phyloP scores from a whole-genome alignment of 2,888 invertebrate genomes.

The Caenorhabditis afra region DNA sequence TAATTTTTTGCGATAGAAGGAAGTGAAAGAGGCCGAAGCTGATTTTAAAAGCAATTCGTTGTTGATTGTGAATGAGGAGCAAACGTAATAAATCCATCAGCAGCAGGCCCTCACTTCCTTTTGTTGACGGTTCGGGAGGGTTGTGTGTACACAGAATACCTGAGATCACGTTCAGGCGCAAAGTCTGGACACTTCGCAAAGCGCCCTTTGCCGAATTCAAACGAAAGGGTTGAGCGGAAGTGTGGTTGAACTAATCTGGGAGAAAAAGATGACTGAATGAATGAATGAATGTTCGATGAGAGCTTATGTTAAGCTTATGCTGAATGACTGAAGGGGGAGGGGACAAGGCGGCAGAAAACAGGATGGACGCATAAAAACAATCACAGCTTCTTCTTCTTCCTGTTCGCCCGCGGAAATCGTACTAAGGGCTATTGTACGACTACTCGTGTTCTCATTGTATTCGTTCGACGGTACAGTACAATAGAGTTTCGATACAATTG shows the following conservation, averaged over 20 bases:
- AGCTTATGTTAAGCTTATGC: slow-evolving; percentile 27
- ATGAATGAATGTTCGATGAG: slow-evolving; percentile 10
- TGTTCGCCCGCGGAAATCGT: slow-evolving; percentile 36
- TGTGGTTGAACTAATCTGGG: slow-evolving; percentile 15
- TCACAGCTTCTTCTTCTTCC: slow-evolving; percentile 39
- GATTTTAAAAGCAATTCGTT: neutral
- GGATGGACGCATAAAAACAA: slow-evolving; percentile 45
- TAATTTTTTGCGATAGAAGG: neutral
- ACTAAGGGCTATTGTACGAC: slow-evolving; percentile 50
- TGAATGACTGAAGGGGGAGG: slow-evolving; percentile 10
- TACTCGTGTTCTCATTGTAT: slow-evolving; percentile 40
- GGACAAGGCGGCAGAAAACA: slow-evolving; percentile 29
- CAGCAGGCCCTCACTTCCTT: slow-evolving; percentile 4
- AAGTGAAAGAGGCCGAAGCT: neutral
- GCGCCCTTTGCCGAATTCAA: neutral
- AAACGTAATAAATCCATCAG: slow-evolving; percentile 22
- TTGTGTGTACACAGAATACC: slow-evolving; percentile 26
- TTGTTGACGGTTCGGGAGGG: slow-evolving; percentile 16
- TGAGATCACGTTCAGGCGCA: slow-evolving; percentile 31
- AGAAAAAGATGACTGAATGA: neutral
- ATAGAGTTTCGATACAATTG: slow-evolving; percentile 28
- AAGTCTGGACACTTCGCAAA: slow-evolving; percentile 7
- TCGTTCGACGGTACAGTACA: slow-evolving; percentile 26
- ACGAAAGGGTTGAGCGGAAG: slow-evolving; percentile 18
- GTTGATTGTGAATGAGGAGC: slow-evolving; percentile 3